Evolutionary conservation across 2,113 vertebrate genomes (phyloP), one percentile per base, ranked within the genome.

Genomic region (Callochromis pleurospilus): DNA sequence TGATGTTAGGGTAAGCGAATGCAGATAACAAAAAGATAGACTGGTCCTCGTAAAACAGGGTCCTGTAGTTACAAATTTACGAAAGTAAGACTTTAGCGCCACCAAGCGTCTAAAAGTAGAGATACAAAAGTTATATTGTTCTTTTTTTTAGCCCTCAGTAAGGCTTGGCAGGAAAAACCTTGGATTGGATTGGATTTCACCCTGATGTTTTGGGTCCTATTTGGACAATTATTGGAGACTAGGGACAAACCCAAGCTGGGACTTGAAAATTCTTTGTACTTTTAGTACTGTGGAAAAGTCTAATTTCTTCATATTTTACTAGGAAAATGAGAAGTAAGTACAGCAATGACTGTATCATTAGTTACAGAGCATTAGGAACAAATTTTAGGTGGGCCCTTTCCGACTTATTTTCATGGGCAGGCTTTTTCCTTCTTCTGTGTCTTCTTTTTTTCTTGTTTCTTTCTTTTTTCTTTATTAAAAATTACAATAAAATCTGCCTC

Each of bases 31-130:
- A 33, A 62, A 36, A 62, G 1, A 36, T 36, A 12, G 9, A 11
- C 17, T 11, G 60, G 17, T 65, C 2, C 19, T 65, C 0, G 10
- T 65, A 38, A 2, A n/a, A 65, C 33, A 5, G 60, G 33, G 17
- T n/a, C 42, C 24, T 47, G 9, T 19, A 5, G 40, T 75, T 73
- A 47, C 40, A 26, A 45, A 70, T 42, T 9, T 38, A 24, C 36
- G 36, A 40, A 42, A 24, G 7, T 24, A 70, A 40, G 8, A 10
- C 9, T 85, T 24, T 93, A 77, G 87, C 90, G 81, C 90, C 92
- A 79, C 68, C 91, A 55, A 83, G 87, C 11, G 92, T 68, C 60
- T 11, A 19, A 88, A 83, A 36, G 53, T 3, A 4, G 19, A 29
- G 5, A 51, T 26, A 17, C 6, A 19, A 4, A 36, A 1, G 3